These are phyloP conservation scores for Berghia stephanieae DNA, from an alignment of 1,140 invertebrate genomes.

Conservation along the genomic window DNA sequence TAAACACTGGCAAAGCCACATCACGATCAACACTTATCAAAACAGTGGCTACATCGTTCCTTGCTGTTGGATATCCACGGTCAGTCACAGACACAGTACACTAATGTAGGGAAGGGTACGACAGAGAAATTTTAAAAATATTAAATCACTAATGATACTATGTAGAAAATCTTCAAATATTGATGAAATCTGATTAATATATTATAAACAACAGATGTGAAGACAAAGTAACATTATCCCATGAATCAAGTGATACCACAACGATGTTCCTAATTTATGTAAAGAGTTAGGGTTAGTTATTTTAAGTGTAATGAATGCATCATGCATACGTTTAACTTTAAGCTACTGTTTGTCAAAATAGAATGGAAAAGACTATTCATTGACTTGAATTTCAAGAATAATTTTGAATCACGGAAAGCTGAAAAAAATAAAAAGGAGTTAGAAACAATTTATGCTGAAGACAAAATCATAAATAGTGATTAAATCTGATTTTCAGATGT, in stretches of 20 bases:
- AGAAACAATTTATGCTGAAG: background rate
- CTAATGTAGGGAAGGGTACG: conserved; percentile 20
- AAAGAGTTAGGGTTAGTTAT: too few species aligned
- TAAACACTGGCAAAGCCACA: conserved; percentile 38
- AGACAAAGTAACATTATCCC: background rate
- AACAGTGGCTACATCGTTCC: conserved; percentile 29
- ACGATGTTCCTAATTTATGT: too few species aligned
- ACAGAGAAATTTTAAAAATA: background rate
- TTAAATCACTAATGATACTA: background rate
- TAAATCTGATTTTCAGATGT: too few species aligned
- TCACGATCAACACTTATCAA: conserved; percentile 30
- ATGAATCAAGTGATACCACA: too few species aligned
- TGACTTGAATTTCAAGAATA: too few species aligned
- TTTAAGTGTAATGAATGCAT: too few species aligned
- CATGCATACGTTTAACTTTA: too few species aligned
- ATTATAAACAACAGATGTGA: background rate
- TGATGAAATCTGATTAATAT: background rate
- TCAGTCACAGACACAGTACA: conserved; percentile 43
- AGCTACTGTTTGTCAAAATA: too few species aligned
- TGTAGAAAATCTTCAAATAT: background rate
- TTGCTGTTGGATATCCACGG: conserved; percentile 40
- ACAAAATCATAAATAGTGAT: background rate
- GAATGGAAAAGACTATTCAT: too few species aligned
- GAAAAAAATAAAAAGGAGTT: background rate
- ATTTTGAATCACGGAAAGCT: background rate